phyloP scores from a whole-genome alignment of 2,113 vertebrate species.

The Megaceryle torquata region DNA sequence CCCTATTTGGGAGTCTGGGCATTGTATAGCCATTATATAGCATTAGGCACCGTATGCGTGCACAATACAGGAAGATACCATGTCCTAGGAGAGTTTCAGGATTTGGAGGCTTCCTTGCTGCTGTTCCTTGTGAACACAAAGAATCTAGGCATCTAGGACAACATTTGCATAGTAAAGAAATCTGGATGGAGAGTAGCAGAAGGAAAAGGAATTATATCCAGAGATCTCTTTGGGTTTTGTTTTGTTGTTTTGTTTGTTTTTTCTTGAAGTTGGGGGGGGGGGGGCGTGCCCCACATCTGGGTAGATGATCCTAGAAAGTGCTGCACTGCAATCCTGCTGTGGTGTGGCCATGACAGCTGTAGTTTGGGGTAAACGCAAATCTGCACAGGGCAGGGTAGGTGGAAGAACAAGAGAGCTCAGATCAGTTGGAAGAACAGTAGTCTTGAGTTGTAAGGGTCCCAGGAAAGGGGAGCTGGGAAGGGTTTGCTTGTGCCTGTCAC shows the following conservation, averaged over 20 bases:
- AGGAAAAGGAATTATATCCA: not conserved
- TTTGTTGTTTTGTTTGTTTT: not conserved
- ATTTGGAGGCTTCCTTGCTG: not conserved
- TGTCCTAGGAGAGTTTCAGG: not conserved
- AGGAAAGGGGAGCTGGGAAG: not conserved
- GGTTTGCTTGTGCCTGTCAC: not conserved
- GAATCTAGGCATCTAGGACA: not conserved
- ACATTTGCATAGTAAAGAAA: not conserved
- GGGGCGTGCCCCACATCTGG: accelerated
- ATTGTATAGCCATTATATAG: not conserved
- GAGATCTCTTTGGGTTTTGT: no score
- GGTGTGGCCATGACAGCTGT: not conserved
- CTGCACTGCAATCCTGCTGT: not conserved
- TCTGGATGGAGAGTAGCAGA: not conserved
- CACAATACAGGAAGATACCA: not conserved
- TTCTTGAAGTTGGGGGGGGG: not conserved
- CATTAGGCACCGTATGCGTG: accelerated
- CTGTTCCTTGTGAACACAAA: not conserved
- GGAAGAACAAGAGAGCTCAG: not conserved
- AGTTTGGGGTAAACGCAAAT: not conserved
- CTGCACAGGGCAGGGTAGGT: not conserved
- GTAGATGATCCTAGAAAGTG: not conserved
- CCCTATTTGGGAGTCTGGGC: not conserved
- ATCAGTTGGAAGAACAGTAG: accelerated
- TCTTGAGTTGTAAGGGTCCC: no score